Evolutionary conservation across 2,888 invertebrate species (phyloP), one percentile per base, ranked within the genome.

Genomic region (Sphaerophoria rueppellii): DNA sequence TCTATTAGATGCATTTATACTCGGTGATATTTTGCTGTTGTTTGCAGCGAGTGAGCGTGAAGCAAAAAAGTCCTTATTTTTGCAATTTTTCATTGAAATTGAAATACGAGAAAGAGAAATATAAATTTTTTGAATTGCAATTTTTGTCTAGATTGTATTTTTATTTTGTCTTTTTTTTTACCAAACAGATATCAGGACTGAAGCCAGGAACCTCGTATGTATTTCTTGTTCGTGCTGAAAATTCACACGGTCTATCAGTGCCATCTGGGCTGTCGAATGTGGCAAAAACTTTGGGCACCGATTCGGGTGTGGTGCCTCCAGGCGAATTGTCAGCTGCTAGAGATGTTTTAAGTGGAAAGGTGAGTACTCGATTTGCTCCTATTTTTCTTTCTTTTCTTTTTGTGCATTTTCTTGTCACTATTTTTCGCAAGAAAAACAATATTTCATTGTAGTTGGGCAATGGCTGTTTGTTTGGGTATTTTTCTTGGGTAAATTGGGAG

Each of bases 171-270:
- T 9, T 11, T 32, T 58, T 63, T 63, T 63, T 77, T 55, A 43
- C 61, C 86, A 86, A 87, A 61, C 88, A 94, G 94, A 93, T 94
- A 55, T 93, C 91, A 34, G 94, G 95, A 88, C 92, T 97, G 87
- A 95, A 95, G 88, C 95, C 96, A 0, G 96, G 96, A 88, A 96
- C 96, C 57, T 94, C 95, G 43, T 98, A 98, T 92, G 94, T 96
- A 86, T 98, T 98, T 91, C 93, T 97, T 82, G 95, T 98, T 48
- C 94, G 96, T 70, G 97, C 97, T 0, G 96, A 96, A 92, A 98
- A 97, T 91, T 94, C 95, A 11, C 95, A 97, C 89, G 98, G 98
- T 11, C 93, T 97, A 57, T 96, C 97, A 1, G 94, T 95, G 52
- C 97, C 98, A 2, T 96, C 97, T 88, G 94, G 94, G 12, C 92